Conservation (phyloP, 2,888 invertebrate genomes). For the Teleiodes luculella region DNA sequence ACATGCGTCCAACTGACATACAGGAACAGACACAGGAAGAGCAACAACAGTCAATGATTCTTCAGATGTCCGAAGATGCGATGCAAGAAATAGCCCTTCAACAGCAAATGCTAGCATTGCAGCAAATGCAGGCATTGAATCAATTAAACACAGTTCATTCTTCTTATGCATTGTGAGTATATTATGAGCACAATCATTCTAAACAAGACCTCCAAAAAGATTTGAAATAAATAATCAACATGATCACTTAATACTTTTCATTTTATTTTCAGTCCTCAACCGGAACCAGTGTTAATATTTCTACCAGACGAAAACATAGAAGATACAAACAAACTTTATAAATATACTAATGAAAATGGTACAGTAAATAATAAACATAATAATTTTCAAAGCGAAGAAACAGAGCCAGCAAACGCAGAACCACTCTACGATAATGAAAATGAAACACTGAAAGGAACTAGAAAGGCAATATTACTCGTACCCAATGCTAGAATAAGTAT, state of each 20-base stretch:
- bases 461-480: slow-evolving; percentile 38
- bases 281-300: slow-evolving; percentile 44
- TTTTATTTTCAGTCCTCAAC: slow-evolving; percentile 32
- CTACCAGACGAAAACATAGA: slow-evolving; percentile 30
- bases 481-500: slow-evolving; percentile 46
- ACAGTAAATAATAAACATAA: slow-evolving; percentile 31
- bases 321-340: neutral
- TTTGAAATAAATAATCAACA: neutral
- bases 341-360: slow-evolving; percentile 18
- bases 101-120: slow-evolving; percentile 35
- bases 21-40: too few species aligned
- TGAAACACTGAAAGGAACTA: slow-evolving; percentile 22
- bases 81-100: slow-evolving; percentile 34
- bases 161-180: slow-evolving; percentile 13
- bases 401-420: slow-evolving; percentile 49
- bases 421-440: slow-evolving; percentile 31
- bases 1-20: neutral
- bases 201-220: neutral
- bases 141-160: slow-evolving; percentile 33
- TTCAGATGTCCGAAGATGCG: slow-evolving; percentile 15
- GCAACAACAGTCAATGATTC: neutral
- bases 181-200: too few species aligned
- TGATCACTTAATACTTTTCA: neutral
- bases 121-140: slow-evolving; percentile 35
- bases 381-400: slow-evolving; percentile 22